A percentile compares a stretch with the other conserved stretches of the same genome.
phyloP scores from a whole-genome alignment of 2,113 vertebrate species.

The Pipra filicauda region DNA sequence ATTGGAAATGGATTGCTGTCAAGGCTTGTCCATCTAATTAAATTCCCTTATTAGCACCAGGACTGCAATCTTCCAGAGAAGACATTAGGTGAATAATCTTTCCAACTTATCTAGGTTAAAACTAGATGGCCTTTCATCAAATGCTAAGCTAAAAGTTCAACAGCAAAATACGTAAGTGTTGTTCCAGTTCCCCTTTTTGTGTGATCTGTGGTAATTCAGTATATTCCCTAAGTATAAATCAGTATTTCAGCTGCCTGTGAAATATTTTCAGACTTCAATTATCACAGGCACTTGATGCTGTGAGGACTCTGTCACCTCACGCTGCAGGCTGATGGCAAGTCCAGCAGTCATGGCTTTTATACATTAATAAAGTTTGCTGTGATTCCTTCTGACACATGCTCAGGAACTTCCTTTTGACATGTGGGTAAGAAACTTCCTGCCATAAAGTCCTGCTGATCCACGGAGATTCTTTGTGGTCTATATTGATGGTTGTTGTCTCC shows the following conservation, averaged over 20 bases:
- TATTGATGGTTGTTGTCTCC: background rate
- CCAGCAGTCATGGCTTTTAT: background rate
- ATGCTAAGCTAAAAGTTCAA: background rate
- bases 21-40: conserved; percentile 54
- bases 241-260: background rate
- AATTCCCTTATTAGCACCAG: conserved; percentile 42
- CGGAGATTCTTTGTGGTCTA: background rate
- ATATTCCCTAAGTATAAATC: background rate
- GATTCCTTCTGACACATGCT: background rate
- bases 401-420: background rate
- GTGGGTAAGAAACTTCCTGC: background rate
- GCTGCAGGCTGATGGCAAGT: background rate
- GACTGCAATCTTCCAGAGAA: conserved; percentile 2
- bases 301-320: background rate
- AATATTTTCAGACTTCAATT: conserved; percentile 5
- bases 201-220: background rate
- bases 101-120: background rate
- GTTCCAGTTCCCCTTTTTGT: background rate
- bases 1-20: conserved; percentile 52
- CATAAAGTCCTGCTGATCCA: background rate
- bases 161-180: background rate
- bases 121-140: background rate
- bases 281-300: background rate
- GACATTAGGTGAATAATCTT: conserved; percentile 30
- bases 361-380: background rate